A percentile compares a stretch with the other conserved stretches of the same genome.
Conservation (phyloP, 1,140 invertebrate species). For the Lepidostoma basale region DNA sequence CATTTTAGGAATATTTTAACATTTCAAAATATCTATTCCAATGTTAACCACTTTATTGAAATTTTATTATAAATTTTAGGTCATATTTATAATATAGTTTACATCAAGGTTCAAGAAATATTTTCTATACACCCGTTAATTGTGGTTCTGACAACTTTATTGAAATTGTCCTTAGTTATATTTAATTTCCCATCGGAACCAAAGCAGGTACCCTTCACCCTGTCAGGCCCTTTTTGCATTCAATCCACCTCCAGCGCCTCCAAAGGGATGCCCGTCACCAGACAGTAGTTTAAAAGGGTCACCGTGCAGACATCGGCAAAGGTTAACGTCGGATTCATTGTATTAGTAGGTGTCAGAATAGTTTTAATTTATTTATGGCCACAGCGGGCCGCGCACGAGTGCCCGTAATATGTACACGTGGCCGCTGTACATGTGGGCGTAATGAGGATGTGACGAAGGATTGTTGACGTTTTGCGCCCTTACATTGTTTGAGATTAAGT, state of each 20-base stretch:
- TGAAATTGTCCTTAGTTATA: too few relatives aligned
- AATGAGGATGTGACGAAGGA: conserved; percentile 28
- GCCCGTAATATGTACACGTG: background rate
- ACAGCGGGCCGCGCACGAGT: conserved; percentile 2
- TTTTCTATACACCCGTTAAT: too few relatives aligned
- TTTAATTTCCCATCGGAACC: too few relatives aligned
- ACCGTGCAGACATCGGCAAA: conserved; percentile 29
- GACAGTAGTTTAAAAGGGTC: conserved; percentile 45
- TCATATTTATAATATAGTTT: too few relatives aligned
- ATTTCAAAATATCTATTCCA: too few relatives aligned
- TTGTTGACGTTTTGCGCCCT: conserved; percentile 30
- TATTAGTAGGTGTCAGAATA: conserved; percentile 43
- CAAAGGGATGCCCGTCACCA: conserved; percentile 16
- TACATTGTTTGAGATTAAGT: conserved; percentile 28
- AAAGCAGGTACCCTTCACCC: background rate
- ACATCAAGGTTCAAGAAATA: too few relatives aligned
- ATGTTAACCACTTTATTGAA: too few relatives aligned
- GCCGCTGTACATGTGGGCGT: conserved; percentile 6
- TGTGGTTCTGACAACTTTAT: too few relatives aligned
- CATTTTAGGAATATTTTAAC: too few relatives aligned
- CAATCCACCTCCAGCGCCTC: conserved; percentile 19
- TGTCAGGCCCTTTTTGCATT: conserved; percentile 13
- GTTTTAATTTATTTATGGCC: conserved; percentile 46
- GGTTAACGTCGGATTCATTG: conserved; percentile 45
- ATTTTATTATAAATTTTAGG: too few relatives aligned